phyloP scores from a whole-genome alignment of 2,113 vertebrate species.

The Periophthalmodon schlosseri region DNA sequence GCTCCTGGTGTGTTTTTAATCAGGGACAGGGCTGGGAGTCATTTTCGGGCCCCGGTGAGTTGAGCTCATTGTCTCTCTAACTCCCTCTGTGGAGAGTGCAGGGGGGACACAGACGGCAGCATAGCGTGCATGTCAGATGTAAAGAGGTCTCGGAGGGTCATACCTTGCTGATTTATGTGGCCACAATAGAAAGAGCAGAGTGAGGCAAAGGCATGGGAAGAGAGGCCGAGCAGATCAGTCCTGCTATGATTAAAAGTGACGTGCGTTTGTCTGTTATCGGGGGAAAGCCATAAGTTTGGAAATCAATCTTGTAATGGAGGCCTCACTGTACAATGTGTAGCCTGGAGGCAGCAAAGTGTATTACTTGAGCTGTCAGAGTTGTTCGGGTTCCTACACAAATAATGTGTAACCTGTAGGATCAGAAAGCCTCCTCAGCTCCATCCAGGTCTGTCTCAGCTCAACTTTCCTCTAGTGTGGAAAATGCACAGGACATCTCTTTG shows the following conservation, averaged over 20 bases:
- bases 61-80: constrained; percentile 78
- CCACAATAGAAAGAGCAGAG: constrained; percentile 28
- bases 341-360: constrained; percentile 3
- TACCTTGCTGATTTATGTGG: constrained; percentile 48
- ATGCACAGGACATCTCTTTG: constrained; percentile 11
- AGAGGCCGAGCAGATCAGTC: constrained; percentile 19
- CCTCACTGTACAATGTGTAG: background rate
- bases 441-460: constrained; percentile 5
- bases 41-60: constrained; percentile 69
- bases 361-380: constrained; percentile 6
- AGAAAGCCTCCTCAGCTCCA: constrained; percentile 8
- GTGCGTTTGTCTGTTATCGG: constrained; percentile 39
- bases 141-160: constrained; percentile 60
- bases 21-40: constrained; percentile 77
- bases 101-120: background rate
- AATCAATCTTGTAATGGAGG: constrained; percentile 42
- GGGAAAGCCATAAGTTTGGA: constrained; percentile 31
- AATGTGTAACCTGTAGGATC: constrained; percentile 12
- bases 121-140: constrained; percentile 57
- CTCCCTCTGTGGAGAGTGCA: constrained; percentile 51
- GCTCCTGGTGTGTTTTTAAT: constrained; percentile 84
- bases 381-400: constrained; percentile 13
- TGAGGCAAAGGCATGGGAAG: constrained; percentile 17
- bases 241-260: constrained; percentile 38
- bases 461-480: constrained; percentile 10